phyloP scores from a whole-genome alignment of 2,113 vertebrate genomes.

The Pavo muticus region DNA sequence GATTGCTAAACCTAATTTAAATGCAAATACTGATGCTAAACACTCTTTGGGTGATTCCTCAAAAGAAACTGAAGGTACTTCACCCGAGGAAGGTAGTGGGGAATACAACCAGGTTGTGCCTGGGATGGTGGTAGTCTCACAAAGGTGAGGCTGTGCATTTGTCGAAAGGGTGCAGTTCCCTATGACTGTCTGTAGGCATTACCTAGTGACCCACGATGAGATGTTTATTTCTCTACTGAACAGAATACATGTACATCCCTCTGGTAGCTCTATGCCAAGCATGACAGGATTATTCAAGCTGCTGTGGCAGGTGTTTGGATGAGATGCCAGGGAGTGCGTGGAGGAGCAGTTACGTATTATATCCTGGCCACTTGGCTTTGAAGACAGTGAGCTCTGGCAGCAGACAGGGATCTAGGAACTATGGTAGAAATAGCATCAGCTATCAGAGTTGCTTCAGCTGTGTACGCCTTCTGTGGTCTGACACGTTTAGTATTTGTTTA shows the following conservation, averaged over 20 bases:
- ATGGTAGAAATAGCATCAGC: neutral
- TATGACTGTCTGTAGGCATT: neutral
- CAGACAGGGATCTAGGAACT: neutral
- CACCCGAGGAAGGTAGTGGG: neutral
- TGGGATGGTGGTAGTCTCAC: too few relatives aligned
- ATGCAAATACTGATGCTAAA: neutral
- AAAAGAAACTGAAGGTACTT: neutral
- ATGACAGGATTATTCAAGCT: neutral
- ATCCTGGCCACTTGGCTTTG: rapidly evolving
- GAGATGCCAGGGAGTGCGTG: neutral
- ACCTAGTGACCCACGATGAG: too few relatives aligned
- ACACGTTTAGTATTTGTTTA: neutral
- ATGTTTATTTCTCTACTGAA: neutral
- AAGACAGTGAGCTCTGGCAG: neutral
- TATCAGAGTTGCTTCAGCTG: neutral
- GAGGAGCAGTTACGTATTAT: neutral
- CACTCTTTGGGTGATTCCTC: neutral
- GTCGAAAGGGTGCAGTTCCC: rapidly evolving
- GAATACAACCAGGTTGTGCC: neutral
- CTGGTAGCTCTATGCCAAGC: neutral
- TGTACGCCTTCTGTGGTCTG: neutral
- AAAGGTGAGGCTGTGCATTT: neutral
- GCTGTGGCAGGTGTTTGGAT: neutral
- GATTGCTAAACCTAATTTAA: neutral
- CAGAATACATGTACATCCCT: neutral